Evolutionary conservation across 2,113 vertebrate species (phyloP), one percentile per base, ranked within the genome.

Genomic region (Carassius carassius): DNA sequence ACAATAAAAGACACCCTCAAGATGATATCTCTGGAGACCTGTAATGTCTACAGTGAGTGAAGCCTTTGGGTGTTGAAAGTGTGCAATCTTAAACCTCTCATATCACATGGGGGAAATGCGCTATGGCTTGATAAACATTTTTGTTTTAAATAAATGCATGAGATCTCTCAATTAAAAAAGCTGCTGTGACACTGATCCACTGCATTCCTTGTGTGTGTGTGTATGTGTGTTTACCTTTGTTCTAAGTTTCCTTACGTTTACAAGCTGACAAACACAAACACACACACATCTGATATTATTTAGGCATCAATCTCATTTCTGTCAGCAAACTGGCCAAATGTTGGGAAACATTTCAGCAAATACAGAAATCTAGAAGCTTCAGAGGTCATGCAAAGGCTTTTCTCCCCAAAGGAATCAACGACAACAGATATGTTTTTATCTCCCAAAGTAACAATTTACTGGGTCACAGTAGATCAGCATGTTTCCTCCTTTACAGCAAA

Each of bases 301-400:
- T 89, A 90, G 86, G 91, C 89, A 87, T 85, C 86, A 86, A 86
- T 88, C 91, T 90, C 81, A 89, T 90, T 92, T 91, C 81, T 93
- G 91, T 93, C 91, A 93, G 91, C 89, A 94, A 92, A 93, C 92
- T 94, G 87, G 78, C 85, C 90, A 90, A 87, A 62, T 94, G 91
- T 93, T 92, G 90, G 92, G 88, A 92, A 94, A 94, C 92, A 94
- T 81, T 88, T 67, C 63, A 78, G 86, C 75, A 70, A 88, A 80
- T 54, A 63, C 63, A 87, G 85, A 63, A 87, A 84, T 83, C 86
- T 75, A 82, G 58, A 78, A 86, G 84, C 84, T 85, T 49, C 63
- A 69, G 41, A 70, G 79, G 58, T 62, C 70, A 35, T 37, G 78
- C 9, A 41, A 23, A 72, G 29, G 47, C 51, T 81, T 78, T 25